These are phyloP conservation scores for Tetranychus piercei DNA, from an alignment of 2,888 invertebrate genomes.

Conservation along the genomic window DNA sequence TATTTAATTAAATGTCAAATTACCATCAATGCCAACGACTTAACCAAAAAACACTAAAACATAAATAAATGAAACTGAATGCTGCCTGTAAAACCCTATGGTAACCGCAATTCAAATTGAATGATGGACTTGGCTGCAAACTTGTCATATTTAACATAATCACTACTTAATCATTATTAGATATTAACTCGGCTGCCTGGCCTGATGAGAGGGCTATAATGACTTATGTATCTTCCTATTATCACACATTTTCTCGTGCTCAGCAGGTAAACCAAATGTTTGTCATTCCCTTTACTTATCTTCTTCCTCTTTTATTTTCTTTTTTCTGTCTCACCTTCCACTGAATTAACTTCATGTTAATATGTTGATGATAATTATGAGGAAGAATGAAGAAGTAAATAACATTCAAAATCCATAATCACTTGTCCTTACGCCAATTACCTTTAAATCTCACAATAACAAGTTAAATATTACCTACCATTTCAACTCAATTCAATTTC, in stretches of 20 bases:
- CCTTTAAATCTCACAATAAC: not conserved
- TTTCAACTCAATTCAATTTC: not conserved
- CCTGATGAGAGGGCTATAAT: slow-evolving; percentile 99
- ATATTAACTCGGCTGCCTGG: slow-evolving; percentile 56
- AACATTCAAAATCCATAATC: slow-evolving; percentile 3
- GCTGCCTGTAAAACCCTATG: not conserved
- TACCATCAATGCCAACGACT: no score
- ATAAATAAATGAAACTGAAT: no score
- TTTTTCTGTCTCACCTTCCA: not conserved
- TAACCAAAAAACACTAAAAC: no score
- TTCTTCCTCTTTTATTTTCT: not conserved
- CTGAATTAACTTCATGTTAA: not conserved
- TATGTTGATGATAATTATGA: not conserved
- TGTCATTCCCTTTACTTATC: not conserved
- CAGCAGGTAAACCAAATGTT: slow-evolving; percentile 61
- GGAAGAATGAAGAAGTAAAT: not conserved
- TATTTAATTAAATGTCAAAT: no score
- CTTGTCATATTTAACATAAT: not conserved
- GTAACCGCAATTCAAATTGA: not conserved
- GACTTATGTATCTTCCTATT: slow-evolving; percentile 99
- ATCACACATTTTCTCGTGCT: slow-evolving; percentile 99
- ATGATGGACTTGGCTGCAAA: not conserved
- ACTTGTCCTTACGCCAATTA: not conserved
- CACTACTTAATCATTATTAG: not conserved
- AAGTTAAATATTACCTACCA: no score